Evolutionary conservation across 2,888 invertebrate species (phyloP), one percentile per base, ranked within the genome.

Genomic region (Calameuta filiformis): DNA sequence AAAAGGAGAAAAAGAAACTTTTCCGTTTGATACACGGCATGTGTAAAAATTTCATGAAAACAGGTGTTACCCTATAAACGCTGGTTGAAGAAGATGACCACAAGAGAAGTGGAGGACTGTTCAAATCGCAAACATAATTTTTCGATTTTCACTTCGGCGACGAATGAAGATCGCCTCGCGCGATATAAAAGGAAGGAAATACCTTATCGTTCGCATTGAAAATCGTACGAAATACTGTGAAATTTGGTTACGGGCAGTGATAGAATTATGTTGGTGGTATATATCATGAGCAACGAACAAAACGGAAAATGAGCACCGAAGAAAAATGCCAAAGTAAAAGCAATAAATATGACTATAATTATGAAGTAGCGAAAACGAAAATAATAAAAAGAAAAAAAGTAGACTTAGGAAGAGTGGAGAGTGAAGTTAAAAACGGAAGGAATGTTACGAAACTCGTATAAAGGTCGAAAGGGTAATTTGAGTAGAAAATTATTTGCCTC

Each of bases 241-340:
- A 76, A 81, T 83, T 82, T 84, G 83, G 83, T 81, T 80, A 80
- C 79, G 81, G 86, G 86, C 87, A 87, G 87, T 87, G 86, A 83
- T 76, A 76, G 83, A 83, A 2, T 77, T 75, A 74, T 34, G 30
- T 69, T 23, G 75, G 77, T 69, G 31, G 11, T n/a, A 12, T 35
- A 35, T 12, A 74, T 74, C 23, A n/a, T 2, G 23, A 35, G 30
- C 74, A 35, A n/a, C 35, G 74, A 15, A 35, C 9, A 35, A 34
- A 74, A 35, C 9, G 11, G 35, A 33, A 12, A 23, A 12, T 35
- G 74, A 34, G 34, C 23, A 56, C 56, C 23, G 23, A 23, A 56
- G 56, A 56, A 56, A 56, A 56, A 23, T 56, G 56, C 23, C 12
- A 74, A n/a, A 33, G 74, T 30, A 74, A 74, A 74, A 74, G 33